Percentiles rank a stretch among this genome's conserved stretches.
phyloP scores from a whole-genome alignment of 2,113 vertebrate genomes.

The Mirounga angustirostris region DNA sequence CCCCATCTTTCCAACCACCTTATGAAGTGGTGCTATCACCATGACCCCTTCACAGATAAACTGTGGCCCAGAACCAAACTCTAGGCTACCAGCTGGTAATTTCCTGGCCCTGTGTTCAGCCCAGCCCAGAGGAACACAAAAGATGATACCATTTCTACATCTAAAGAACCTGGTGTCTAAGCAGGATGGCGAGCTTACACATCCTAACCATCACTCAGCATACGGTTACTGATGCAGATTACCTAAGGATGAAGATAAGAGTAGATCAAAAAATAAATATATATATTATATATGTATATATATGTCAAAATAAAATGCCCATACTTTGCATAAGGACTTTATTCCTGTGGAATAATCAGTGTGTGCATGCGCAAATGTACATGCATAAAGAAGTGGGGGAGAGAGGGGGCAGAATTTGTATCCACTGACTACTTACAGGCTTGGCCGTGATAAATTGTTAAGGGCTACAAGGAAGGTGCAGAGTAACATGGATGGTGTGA shows the following conservation, averaged over 20 bases:
- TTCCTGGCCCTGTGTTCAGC: neutral
- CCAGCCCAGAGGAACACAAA: neutral
- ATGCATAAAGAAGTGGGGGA: neutral
- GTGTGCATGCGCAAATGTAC: neutral
- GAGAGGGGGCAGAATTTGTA: neutral
- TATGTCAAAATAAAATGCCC: neutral
- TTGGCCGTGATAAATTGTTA: neutral
- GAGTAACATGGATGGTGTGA: neutral
- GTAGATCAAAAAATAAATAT: neutral
- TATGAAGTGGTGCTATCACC: too few species aligned
- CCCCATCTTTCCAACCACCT: neutral
- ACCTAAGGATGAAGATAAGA: neutral
- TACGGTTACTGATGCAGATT: neutral
- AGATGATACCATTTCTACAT: neutral
- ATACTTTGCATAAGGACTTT: neutral
- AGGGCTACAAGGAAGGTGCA: neutral
- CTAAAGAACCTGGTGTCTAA: neutral
- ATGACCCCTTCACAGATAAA: neutral
- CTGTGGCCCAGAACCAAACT: neutral
- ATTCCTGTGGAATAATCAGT: neutral
- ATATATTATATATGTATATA: too few species aligned
- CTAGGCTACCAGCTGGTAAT: neutral
- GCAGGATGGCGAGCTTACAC: neutral
- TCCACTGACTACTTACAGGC: neutral
- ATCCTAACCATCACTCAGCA: neutral